Base-by-base conservation (phyloP, 30 jellyfish, hydroid and myxozoan species). In the Aurelia aurita complex sp. Pacific region DNA sequence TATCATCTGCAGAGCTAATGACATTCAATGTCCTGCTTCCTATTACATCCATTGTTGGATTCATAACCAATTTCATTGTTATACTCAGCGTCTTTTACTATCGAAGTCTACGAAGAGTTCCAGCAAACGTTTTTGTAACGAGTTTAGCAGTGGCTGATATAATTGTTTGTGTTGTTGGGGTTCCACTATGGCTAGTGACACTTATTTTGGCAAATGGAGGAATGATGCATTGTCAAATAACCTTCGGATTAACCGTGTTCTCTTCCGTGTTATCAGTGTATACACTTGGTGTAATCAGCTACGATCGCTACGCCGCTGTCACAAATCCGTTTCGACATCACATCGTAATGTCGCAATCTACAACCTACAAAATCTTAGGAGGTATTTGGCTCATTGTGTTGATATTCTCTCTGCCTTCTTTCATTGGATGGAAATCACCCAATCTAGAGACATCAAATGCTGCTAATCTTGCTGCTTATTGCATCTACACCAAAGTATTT, bases 81-180 rank as follows among this genome's bases (percentile, higher is more conserved):
- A 87, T 91, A 36, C 67, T 82, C 18, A 92, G 88, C 66, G 89
- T 91, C 15, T n/a, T 86, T 29, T 68, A 67, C 61, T 83, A 85
- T 73, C 93, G 98, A 17, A 80, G 74, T 76, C 36, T 91, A 50
- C 83, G 92, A 42, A 77, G 83, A 18, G 91, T 76, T 64, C 86
- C 92, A 15, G 90, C 98, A 38, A 88, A 86, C 65, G 70, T 83
- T 2, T 91, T 82, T 79, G 95, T 91, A 53, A 78, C 86, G 23
- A 91, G 86, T 69, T 82, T 91, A 17, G 98, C 98, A 2, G 43
- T 80, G 14, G 98, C 96, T 16, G 98, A 91, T 73, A 80, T 91
- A 51, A 38, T 80, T 19, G 98, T 91, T 40, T 69, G 86, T 59
- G 92, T 81, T 60, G 85, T 87, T 16, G 96, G 96, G 4, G 87